phyloP scores from a whole-genome alignment of 2,797 vertebrate species.

The Myripristis murdjan region DNA sequence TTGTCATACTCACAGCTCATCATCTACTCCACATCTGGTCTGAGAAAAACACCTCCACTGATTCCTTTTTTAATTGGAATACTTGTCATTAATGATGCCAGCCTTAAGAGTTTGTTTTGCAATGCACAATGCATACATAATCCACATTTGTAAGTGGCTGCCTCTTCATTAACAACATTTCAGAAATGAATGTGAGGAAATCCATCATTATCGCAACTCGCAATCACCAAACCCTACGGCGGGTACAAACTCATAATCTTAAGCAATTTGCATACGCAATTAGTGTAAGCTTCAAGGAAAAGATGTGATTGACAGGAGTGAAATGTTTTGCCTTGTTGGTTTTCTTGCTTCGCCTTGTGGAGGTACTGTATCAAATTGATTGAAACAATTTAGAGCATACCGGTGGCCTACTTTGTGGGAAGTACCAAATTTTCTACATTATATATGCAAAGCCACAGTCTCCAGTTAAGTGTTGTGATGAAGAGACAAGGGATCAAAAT shows the following conservation, averaged over 20 bases:
- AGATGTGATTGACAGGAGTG: constrained; percentile 66
- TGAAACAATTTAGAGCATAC: constrained; percentile 53
- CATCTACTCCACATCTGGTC: constrained; percentile 14
- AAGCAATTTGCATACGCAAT: constrained; percentile 80
- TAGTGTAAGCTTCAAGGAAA: constrained; percentile 70
- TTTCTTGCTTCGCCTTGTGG: not conserved
- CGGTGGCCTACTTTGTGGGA: constrained; percentile 12
- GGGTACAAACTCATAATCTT: constrained; percentile 68
- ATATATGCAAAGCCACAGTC: constrained; percentile 17
- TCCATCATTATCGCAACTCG: constrained; percentile 64
- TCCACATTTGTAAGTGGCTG: constrained; percentile 66
- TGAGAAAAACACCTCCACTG: constrained; percentile 28
- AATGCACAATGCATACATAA: constrained; percentile 61
- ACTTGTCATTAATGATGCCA: constrained; percentile 56
- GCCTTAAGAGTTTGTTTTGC: constrained; percentile 55
- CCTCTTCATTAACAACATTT: constrained; percentile 73
- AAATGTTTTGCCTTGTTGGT: constrained; percentile 58
- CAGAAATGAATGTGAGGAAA: constrained; percentile 69
- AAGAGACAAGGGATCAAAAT: not conserved
- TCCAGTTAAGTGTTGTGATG: not conserved
- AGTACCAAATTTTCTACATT: constrained; percentile 1
- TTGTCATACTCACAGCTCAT: not conserved
- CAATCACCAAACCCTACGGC: constrained; percentile 74
- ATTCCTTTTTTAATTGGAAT: constrained; percentile 51
- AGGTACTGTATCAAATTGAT: constrained; percentile 14